A percentile compares a stretch with the other conserved stretches of the same genome.
Evolutionary conservation across 2,888 invertebrate genomes (phyloP).

Genomic region (Arenicola marina): DNA sequence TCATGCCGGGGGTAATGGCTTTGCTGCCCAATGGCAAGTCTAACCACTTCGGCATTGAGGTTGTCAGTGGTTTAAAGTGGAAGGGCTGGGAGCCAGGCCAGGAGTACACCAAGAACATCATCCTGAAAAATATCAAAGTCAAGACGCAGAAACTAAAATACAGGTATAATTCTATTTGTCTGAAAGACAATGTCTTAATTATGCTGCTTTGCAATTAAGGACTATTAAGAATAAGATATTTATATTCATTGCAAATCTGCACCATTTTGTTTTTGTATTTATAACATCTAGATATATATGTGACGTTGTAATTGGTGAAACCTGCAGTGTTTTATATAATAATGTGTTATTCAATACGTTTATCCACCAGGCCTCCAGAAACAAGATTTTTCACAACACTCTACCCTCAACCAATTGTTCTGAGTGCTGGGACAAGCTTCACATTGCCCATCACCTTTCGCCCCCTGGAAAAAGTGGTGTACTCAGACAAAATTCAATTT

Average conservation of each 20-base stretch:
- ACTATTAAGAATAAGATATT: too few species aligned
- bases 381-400: conserved; percentile 56
- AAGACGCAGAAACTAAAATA: conserved; percentile 58
- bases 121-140: conserved; percentile 56
- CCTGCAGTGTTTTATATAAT: too few species aligned
- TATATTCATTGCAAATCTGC: too few species aligned
- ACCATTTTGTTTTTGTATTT: too few species aligned
- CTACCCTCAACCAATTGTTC: conserved; percentile 56
- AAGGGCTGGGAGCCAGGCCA: conserved; percentile 59
- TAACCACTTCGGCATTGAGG: conserved; percentile 50
- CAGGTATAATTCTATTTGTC: too few species aligned
- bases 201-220: too few species aligned
- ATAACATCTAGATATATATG: too few species aligned
- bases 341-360: too few species aligned
- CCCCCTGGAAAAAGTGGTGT: conserved; percentile 55
- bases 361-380: conserved; percentile 34
- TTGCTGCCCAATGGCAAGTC: conserved; percentile 17
- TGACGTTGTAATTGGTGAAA: too few species aligned
- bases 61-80: conserved; percentile 48
- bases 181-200: too few species aligned
- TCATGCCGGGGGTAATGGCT: conserved; percentile 30
- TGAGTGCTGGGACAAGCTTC: conserved; percentile 60
- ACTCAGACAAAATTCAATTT: conserved; percentile 55
- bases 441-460: conserved; percentile 58
- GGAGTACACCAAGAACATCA: conserved; percentile 58